phyloP scores from a whole-genome alignment of 2,113 vertebrate species.

The Emydocephalus ijimae region DNA sequence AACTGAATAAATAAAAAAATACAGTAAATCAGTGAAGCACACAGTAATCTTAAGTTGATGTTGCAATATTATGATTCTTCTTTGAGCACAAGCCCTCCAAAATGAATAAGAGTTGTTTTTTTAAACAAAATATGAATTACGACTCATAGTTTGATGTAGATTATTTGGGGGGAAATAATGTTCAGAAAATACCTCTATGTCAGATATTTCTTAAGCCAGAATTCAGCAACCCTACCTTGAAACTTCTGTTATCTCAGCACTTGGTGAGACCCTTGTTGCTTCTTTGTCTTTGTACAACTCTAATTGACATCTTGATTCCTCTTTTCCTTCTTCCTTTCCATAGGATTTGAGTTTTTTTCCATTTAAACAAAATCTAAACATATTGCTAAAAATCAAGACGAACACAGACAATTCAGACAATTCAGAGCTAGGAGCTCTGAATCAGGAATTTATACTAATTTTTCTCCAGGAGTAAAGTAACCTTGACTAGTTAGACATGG shows the following conservation, averaged over 20 bases:
- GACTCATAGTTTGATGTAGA: too few species aligned
- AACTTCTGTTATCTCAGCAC: background rate
- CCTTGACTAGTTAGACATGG: background rate
- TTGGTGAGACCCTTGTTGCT: background rate
- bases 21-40: background rate
- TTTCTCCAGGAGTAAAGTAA: background rate
- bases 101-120: too few species aligned
- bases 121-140: too few species aligned
- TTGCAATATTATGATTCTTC: too few species aligned
- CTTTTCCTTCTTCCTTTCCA: background rate
- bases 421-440: background rate
- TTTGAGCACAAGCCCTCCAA: too few species aligned
- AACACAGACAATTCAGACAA: background rate
- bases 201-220: background rate
- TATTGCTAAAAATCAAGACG: background rate
- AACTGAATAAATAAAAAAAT: too few species aligned
- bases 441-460: background rate
- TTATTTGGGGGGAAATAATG: too few species aligned
- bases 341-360: background rate
- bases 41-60: too few species aligned
- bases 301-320: background rate
- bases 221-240: background rate
- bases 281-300: background rate
- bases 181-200: too few species aligned
- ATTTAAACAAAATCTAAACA: background rate